phyloP scores from a whole-genome alignment of 2,888 invertebrate species.

The Nemotelus pantherinus region DNA sequence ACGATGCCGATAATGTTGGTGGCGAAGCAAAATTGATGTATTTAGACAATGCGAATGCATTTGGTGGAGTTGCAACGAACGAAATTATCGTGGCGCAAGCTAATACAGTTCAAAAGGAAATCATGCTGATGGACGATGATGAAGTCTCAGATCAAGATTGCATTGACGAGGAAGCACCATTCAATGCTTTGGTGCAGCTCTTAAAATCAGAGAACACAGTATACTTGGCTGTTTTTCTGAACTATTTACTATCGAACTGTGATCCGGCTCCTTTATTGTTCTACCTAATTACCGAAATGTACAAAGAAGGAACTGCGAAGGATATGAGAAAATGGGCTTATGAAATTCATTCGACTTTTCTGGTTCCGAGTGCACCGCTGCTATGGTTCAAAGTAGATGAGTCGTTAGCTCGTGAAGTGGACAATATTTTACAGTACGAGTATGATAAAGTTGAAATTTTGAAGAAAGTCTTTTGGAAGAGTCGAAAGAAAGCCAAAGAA shows the following conservation, averaged over 20 bases:
- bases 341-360: constrained; percentile 96
- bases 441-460: constrained; percentile 90
- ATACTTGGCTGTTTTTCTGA: constrained; percentile 93
- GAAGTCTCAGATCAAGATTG: constrained; percentile 89
- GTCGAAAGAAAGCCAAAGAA: constrained; percentile 73
- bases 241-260: constrained; percentile 85
- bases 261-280: constrained; percentile 76
- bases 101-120: constrained; percentile 73
- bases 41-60: constrained; percentile 52
- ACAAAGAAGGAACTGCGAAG: constrained; percentile 83
- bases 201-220: constrained; percentile 81
- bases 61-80: constrained; percentile 52
- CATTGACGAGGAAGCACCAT: constrained; percentile 87
- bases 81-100: constrained; percentile 61
- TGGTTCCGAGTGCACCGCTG: constrained; percentile 81
- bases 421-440: constrained; percentile 84
- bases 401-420: constrained; percentile 88
- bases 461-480: constrained; percentile 88
- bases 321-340: constrained; percentile 99
- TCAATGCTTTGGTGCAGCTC: constrained; percentile 83
- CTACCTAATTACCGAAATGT: constrained; percentile 91
- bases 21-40: constrained; percentile 33
- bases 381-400: constrained; percentile 69
- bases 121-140: constrained; percentile 96
- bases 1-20: constrained; percentile 34